Base-by-base conservation (phyloP, 2,797 vertebrate genomes). In the Sphaeramia orbicularis region DNA sequence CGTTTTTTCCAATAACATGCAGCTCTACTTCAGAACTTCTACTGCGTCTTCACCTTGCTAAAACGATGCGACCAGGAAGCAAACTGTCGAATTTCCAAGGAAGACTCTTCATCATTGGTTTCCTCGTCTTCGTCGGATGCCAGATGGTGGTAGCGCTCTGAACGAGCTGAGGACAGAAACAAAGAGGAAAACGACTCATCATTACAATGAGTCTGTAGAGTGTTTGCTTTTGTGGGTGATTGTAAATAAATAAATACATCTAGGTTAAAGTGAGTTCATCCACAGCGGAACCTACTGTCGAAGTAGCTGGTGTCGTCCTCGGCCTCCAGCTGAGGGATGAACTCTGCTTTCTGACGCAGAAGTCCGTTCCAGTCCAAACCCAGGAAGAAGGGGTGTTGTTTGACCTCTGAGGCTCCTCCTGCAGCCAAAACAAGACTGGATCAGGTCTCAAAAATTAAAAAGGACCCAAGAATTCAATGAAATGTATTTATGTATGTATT, bases 241-340 rank as follows among this genome's bases (percentile, higher is more conserved):
- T 44, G n/a, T 64, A 6, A 8, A 4, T 12, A 2, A 6, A 48
- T 35, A 15, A 21, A 14, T 54, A 13, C 24, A 21, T 27, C 32
- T 10, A 13, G 5, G 7, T 27, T 35, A 35, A 14, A 48, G 54
- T 36, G 24, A 27, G 27, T 27, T 27, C 24, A 27, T 27, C 24
- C 24, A 27, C 19, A 21, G 19, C 21, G 19, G 19, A 24, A 84
- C 96, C 84, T 91, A 99, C 98, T 99, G 91, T 99, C 98, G 2
- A 99, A 99, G 90, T 99, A 99, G 91, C 97, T 99, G 58, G 97
- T 99, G 87, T 99, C 98, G 0, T 98, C 97, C 69, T 99, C 98
- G 0, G 96, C 96, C 52, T 99, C 97, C 24, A 99, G 92, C 85
- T 99, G 97, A 6, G 98, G 98, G 75, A 99, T 96, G 56, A 99